Evolutionary conservation across 2,797 vertebrate species (phyloP), one percentile per base, ranked within the genome.

Genomic region (Diceros bicornis): DNA sequence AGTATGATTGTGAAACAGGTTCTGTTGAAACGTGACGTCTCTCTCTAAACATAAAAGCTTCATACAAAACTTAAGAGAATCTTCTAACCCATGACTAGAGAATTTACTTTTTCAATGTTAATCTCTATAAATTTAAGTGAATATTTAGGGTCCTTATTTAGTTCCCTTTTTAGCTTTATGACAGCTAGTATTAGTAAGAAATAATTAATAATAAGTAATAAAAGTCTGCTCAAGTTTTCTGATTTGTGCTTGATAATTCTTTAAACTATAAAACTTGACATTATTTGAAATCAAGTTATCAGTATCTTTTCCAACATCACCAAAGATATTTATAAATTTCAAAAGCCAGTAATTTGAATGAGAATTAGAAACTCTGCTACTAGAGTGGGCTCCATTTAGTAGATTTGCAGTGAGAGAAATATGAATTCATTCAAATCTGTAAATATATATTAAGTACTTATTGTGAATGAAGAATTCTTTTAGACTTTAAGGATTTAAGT

Each of bases 231-330:
- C 23, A 93, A 57, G 37, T 90, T 79, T 90, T 88, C 44, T 66
- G 47, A 85, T 55, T 77, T 96, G 3, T 29, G 10, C 61, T 97
- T 94, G 74, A 52, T 81, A 78, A 75, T 59, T 50, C 92, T 82
- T 85, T 62, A 64, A 90, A 75, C 34, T 59, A n/a, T 74, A 50
- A 55, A 34, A 69, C 23, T 84, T 89, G 74, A 47, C 44, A 57
- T 89, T 85, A 86, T 74, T 96, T 96, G 41, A 89, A 97, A 90
- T 92, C 37, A 94, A 44, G 4, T 81, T 87, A 41, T 41, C 47
- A 44, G 4, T 86, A 27, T 85, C 34, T 92, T 93, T 55, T 91
- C 25, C 37, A 87, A 6, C 17, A 95, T 97, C 52, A 90, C 29
- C 74, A 74, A 91, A 95, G 50, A 68, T 68, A 89, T 18, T 81